Evolutionary conservation across 1,140 invertebrate genomes (phyloP).

Genomic region (Mycetomoellerius zeteki): DNA sequence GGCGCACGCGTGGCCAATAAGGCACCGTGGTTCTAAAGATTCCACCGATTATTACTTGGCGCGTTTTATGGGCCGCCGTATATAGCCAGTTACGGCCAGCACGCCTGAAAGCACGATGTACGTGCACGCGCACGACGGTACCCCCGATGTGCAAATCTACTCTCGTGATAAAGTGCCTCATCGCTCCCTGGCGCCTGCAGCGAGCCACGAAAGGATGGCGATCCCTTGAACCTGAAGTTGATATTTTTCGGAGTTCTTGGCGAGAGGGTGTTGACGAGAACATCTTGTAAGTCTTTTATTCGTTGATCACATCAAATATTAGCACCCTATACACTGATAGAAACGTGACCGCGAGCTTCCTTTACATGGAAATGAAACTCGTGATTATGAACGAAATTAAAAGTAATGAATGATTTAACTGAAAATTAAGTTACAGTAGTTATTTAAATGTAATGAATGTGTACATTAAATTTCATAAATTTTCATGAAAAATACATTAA

Average conservation of each 20-base stretch:
- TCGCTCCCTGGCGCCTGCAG: constrained; percentile 38
- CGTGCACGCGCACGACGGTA: constrained; percentile 43
- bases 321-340: too few relatives aligned
- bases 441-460: too few relatives aligned
- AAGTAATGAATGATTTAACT: too few relatives aligned
- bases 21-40: constrained; percentile 59
- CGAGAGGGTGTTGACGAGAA: neutral
- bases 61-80: constrained; percentile 70
- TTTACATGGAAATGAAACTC: too few relatives aligned
- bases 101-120: neutral
- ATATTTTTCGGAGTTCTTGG: neutral
- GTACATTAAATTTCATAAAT: too few relatives aligned
- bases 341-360: too few relatives aligned
- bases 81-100: constrained; percentile 67
- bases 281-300: neutral
- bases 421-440: too few relatives aligned
- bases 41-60: constrained; percentile 68
- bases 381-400: too few relatives aligned
- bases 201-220: constrained; percentile 20
- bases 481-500: too few relatives aligned
- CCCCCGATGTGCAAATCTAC: constrained; percentile 31
- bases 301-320: too few relatives aligned
- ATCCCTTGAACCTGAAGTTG: constrained; percentile 9
- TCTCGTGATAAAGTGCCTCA: constrained; percentile 61
- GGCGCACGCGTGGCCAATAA: constrained; percentile 60